Conservation (phyloP, 2,888 invertebrate genomes). For the Drosophila mayaguana region DNA sequence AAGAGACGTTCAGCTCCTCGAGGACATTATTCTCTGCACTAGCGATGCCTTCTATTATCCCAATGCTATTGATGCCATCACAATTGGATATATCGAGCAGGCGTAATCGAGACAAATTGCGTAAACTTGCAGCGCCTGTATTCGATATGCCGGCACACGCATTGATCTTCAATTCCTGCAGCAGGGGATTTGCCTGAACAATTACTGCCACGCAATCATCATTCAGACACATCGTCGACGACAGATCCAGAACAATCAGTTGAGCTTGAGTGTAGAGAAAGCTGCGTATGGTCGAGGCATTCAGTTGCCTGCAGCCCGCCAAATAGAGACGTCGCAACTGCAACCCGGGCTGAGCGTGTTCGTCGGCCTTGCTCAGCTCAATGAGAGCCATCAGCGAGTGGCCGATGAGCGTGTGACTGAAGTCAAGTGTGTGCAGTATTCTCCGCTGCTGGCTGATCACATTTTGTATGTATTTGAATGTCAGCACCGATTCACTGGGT, state of each 20-base stretch:
- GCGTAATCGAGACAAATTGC: slow-evolving; percentile 86
- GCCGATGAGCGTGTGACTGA: slow-evolving; percentile 90
- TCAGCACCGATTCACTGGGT: slow-evolving; percentile 90
- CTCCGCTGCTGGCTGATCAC: slow-evolving; percentile 86
- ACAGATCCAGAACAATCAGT: slow-evolving; percentile 88
- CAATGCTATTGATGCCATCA: slow-evolving; percentile 88
- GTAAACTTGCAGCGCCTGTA: slow-evolving; percentile 86
- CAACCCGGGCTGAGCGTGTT: slow-evolving; percentile 69
- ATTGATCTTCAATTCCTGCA: slow-evolving; percentile 88
- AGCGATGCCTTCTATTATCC: slow-evolving; percentile 88
- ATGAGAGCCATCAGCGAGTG: slow-evolving; percentile 87
- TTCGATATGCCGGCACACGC: slow-evolving; percentile 89
- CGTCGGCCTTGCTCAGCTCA: slow-evolving; percentile 84
- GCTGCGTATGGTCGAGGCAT: slow-evolving; percentile 65
- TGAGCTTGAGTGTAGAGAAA: slow-evolving; percentile 85
- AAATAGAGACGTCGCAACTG: slow-evolving; percentile 72
- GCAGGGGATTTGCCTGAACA: slow-evolving; percentile 86
- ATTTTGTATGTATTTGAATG: slow-evolving; percentile 88
- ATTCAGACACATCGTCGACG: slow-evolving; percentile 88
- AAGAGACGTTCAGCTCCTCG: slow-evolving; percentile 87
- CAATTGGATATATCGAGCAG: slow-evolving; percentile 89
- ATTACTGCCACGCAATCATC: slow-evolving; percentile 88
- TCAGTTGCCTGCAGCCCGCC: slow-evolving; percentile 81
- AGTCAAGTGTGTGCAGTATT: slow-evolving; percentile 87
- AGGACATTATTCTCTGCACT: slow-evolving; percentile 85